Base-by-base conservation (phyloP, 2,797 vertebrate species). In the Orestias chungarensis region DNA sequence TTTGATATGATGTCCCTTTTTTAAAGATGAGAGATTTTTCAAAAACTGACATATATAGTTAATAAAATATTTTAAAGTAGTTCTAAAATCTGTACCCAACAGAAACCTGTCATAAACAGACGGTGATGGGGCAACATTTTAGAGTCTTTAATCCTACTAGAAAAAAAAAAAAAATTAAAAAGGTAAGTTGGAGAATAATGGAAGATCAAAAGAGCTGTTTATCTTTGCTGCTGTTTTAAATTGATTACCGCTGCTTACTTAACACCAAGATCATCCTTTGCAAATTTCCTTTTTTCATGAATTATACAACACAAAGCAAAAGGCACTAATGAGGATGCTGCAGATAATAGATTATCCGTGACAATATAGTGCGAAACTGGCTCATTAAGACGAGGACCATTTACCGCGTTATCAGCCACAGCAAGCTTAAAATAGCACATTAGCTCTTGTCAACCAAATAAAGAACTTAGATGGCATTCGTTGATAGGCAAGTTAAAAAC, bases 331-430 rank as follows among this genome's bases (percentile, higher is more conserved):
- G 78, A 86, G 66, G 68, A 75, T 70, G 46, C 76, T 68, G 82
- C 5, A 75, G 69, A 86, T 79, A 90, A 90, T 75, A 86, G 75
- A 89, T 87, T 71, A 76, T 66, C 80, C 74, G 66, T 80, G 78
- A 85, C 82, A 85, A 79, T 68, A 75, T 73, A 75, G 71, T 50
- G 68, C 74, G 87, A 85, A 85, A 82, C 76, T 82, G 79, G 68
- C 86, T 89, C 84, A 88, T 89, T 87, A 87, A 66, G 78, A 87
- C 84, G 72, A 78, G 75, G 82, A 72, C 81, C 86, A 86, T 88
- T 89, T 88, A 84, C 70, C 84, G 81, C 68, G 67, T 82, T 87
- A 90, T 86, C 80, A 86, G 79, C 44, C 68, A 43, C 69, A 42
- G 73, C 74, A 47, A 84, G 73, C 77, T 82, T 81, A 79, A 83